Evolutionary conservation across 1,140 invertebrate genomes (phyloP), one percentile per base, ranked within the genome.

Genomic region (Chironomus tepperi): DNA sequence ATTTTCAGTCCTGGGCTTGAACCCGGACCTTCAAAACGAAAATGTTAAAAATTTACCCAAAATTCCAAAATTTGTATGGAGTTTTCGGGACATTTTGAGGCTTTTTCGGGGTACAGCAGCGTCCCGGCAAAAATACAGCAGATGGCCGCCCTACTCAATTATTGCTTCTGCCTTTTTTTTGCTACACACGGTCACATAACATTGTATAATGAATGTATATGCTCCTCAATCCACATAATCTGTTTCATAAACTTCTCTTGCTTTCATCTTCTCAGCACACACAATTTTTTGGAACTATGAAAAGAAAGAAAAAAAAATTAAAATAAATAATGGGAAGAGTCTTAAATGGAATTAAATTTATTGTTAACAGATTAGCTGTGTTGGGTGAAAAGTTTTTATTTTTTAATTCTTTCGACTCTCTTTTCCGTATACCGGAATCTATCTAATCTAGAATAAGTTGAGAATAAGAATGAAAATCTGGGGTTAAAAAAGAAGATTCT

Each of bases 271-370:
- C 24, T 34, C 24, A 34, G 24, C 24, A 15, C 47, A 47, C 7
- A 10, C 43, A 47, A 47, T 57, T n/a, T 57, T 5, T 15, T n/a
- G 12, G 12, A 5, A n/a, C 47, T 57, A 10, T 47, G 12, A 57
- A 57, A 57, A 57, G 47, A 57, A 15, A 47, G 43, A 15, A 47
- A 47, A 15, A 47, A 47, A 47, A 57, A 57, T 57, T 57, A 57
- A 57, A 57, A 57, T 57, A 57, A 57, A 57, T 57, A 57, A 57
- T 57, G 47, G 47, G 47, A 57, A 10, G 47, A 57, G 47, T 57
- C 47, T 57, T 57, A 57, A 57, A 57, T 57, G 47, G 47, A 57
- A 57, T 57, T 57, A 57, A 57, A 57, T 57, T 57, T 57, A 57
- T 57, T 57, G 47, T 57, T 57, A 57, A n/a, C 47, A 57, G 47